phyloP scores from a whole-genome alignment of 1,140 invertebrate species.

The Lineus longissimus region DNA sequence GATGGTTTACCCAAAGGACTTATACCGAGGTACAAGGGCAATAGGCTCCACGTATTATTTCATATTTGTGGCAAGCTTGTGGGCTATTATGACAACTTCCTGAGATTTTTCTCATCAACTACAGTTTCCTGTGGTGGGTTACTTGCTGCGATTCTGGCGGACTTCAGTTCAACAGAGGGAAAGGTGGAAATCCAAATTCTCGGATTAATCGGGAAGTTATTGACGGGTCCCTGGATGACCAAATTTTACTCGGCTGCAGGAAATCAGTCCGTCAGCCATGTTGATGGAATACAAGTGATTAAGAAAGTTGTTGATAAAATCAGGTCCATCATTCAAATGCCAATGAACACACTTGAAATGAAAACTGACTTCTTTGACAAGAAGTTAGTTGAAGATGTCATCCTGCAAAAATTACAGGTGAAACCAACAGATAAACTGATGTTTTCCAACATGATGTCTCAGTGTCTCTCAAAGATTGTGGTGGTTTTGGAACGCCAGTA shows the following conservation, averaged over 20 bases:
- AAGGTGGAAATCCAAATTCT: background rate
- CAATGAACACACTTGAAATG: background rate
- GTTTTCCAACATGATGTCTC: background rate
- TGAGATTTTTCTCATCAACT: background rate
- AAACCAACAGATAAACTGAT: no score
- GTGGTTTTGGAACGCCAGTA: constrained; percentile 10
- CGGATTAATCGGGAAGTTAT: background rate
- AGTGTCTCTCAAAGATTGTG: background rate
- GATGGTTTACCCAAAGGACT: constrained; percentile 3
- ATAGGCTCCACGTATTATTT: constrained; percentile 18
- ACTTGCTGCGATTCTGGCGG: background rate
- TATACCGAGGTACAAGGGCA: constrained; percentile 15
- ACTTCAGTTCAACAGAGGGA: background rate
- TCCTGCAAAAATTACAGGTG: background rate
- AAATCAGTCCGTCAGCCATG: no score
- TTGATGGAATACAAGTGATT: no score
- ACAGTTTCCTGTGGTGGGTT: background rate
- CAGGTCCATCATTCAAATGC: background rate
- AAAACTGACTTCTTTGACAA: background rate
- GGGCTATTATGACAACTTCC: background rate
- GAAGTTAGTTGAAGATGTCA: no score
- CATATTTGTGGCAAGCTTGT: constrained; percentile 11
- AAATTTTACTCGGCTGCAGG: no score
- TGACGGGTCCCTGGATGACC: background rate
- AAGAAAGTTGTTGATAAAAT: no score